These are phyloP conservation scores for Meandrusa payeni DNA, from an alignment of 2,888 invertebrate species.

Conservation along the genomic window DNA sequence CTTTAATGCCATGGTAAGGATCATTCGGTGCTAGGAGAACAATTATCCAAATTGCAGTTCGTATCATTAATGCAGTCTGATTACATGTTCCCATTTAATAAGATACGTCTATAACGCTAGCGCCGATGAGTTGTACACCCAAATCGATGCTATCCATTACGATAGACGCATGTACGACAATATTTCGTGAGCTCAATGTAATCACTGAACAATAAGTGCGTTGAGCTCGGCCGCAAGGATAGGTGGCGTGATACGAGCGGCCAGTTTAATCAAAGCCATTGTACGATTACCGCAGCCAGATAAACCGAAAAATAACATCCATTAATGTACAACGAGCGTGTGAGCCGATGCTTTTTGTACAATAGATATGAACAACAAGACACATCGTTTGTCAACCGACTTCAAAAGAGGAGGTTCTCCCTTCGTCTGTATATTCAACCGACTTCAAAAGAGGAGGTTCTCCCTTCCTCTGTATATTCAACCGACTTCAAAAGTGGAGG, in stretches of 20 bases:
- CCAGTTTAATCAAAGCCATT: slow-evolving; percentile 20
- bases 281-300: slow-evolving; percentile 20
- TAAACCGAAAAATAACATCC: slow-evolving; percentile 18
- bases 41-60: no score
- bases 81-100: no score
- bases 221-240: background rate
- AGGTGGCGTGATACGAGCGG: slow-evolving; percentile 9
- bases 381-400: no score
- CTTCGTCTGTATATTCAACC: no score
- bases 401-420: no score
- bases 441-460: no score
- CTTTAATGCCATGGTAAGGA: no score
- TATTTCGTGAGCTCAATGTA: slow-evolving; percentile 13
- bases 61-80: no score
- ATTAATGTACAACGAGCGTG: slow-evolving; percentile 11
- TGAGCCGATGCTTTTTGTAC: slow-evolving; percentile 8
- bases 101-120: slow-evolving; percentile 1
- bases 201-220: slow-evolving; percentile 12
- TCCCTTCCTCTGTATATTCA: no score
- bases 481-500: no score
- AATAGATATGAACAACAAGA: slow-evolving; percentile 1
- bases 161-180: slow-evolving; percentile 5
- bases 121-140: background rate
- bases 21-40: no score
- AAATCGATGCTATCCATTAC: slow-evolving; percentile 2